These are phyloP conservation scores for Nineta flava DNA, from an alignment of 2,888 invertebrate species.

Conservation along the genomic window DNA sequence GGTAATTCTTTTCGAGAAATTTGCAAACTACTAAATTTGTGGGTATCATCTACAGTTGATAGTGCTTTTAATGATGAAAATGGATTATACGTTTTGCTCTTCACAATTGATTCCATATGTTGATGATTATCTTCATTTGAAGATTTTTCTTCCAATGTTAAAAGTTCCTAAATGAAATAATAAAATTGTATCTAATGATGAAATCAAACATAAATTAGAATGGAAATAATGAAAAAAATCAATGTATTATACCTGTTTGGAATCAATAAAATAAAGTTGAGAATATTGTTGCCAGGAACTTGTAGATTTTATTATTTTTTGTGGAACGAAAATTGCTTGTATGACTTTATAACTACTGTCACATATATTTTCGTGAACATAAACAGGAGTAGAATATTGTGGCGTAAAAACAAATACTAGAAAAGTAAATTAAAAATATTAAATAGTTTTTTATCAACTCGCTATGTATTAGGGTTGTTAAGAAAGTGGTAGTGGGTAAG, in stretches of 20 bases:
- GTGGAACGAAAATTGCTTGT: slow-evolving; percentile 40
- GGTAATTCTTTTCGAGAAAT: slow-evolving; percentile 1
- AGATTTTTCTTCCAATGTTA: slow-evolving; percentile 18
- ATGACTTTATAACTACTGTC: slow-evolving; percentile 26
- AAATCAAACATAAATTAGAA: neutral
- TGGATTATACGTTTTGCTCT: neutral
- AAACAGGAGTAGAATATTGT: slow-evolving; percentile 35
- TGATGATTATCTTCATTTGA: slow-evolving; percentile 12
- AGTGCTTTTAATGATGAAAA: neutral
- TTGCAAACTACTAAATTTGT: neutral
- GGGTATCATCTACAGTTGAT: neutral
- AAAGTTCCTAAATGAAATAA: slow-evolving; percentile 20
- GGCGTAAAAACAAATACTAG: slow-evolving; percentile 49
- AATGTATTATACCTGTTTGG: slow-evolving; percentile 32
- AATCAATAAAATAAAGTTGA: slow-evolving; percentile 42
- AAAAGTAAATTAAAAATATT: too few relatives aligned
- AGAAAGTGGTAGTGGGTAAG: too few relatives aligned
- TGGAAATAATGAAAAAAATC: neutral
- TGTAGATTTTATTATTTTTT: slow-evolving; percentile 24
- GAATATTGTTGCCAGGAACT: slow-evolving; percentile 43
- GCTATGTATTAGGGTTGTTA: too few relatives aligned
- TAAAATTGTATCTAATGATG: slow-evolving; percentile 1
- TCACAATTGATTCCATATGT: slow-evolving; percentile 1
- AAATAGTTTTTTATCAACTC: too few relatives aligned
- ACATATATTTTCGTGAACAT: slow-evolving; percentile 30